Conservation (phyloP, 2,113 vertebrate genomes). For the Sinosuthora webbiana region DNA sequence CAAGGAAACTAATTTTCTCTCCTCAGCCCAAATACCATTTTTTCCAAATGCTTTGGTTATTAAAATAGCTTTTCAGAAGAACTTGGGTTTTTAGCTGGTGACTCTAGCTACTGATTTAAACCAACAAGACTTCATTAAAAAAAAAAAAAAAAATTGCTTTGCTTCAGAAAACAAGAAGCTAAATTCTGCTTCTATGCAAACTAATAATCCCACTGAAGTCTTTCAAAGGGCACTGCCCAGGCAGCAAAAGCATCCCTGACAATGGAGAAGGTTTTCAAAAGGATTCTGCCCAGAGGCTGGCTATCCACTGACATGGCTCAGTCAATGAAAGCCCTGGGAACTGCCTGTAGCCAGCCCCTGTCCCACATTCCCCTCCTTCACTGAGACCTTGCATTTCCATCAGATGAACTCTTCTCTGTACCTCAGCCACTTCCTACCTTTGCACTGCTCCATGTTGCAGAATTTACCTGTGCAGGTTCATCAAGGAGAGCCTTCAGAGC, state of each 20-base stretch:
- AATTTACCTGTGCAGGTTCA: background rate
- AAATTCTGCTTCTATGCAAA: background rate
- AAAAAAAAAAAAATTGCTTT: background rate
- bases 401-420: background rate
- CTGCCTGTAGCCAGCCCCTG: background rate
- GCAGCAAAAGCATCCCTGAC: background rate
- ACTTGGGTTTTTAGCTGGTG: background rate
- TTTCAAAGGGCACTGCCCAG: background rate
- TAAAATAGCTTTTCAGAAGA: background rate
- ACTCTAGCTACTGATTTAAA: background rate
- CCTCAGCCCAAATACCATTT: background rate
- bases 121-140: background rate
- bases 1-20: background rate
- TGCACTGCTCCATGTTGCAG: background rate
- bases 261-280: rapidly evolving
- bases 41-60: background rate
- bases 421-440: background rate
- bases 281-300: background rate
- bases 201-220: background rate
- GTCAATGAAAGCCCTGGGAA: background rate
- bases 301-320: background rate
- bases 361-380: background rate
- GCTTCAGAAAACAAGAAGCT: background rate
- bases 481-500: background rate
- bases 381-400: background rate